phyloP scores from a whole-genome alignment of 2,113 vertebrate species.

The Dromas ardeola region DNA sequence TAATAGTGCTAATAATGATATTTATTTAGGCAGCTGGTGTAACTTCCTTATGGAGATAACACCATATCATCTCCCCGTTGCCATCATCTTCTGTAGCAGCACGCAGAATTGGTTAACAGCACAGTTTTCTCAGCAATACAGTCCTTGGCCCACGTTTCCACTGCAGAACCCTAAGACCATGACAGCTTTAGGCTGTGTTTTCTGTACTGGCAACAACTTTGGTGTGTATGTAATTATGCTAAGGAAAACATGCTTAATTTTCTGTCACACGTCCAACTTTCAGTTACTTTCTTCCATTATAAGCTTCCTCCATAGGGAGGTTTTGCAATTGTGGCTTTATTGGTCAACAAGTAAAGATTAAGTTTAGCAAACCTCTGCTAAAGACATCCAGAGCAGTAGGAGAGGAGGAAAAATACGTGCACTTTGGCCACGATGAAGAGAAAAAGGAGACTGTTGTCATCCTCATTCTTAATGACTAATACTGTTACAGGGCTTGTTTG shows the following conservation, averaged over 20 bases:
- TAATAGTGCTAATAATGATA: not conserved
- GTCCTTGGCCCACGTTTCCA: not conserved
- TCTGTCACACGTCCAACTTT: not conserved
- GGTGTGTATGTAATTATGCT: not conserved
- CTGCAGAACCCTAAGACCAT: not conserved
- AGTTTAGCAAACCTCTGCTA: not conserved
- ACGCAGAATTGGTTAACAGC: not conserved
- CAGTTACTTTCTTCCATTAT: not conserved
- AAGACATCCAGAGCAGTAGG: not conserved
- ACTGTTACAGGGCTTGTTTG: not conserved
- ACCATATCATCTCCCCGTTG: rapidly evolving
- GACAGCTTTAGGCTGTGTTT: not conserved
- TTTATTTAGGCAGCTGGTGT: not conserved
- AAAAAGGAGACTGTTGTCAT: not conserved
- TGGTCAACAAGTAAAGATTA: not conserved
- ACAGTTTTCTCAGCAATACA: not conserved
- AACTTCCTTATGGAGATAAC: not conserved
- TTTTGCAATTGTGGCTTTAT: not conserved
- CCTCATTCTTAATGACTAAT: not conserved
- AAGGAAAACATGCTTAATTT: not conserved
- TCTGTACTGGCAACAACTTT: not conserved
- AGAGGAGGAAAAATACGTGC: not conserved
- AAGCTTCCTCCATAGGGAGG: not conserved
- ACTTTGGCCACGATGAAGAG: not conserved
- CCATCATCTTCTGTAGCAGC: not conserved